Base-by-base conservation (phyloP, 1,140 invertebrate genomes). In the Idris sp. region DNA sequence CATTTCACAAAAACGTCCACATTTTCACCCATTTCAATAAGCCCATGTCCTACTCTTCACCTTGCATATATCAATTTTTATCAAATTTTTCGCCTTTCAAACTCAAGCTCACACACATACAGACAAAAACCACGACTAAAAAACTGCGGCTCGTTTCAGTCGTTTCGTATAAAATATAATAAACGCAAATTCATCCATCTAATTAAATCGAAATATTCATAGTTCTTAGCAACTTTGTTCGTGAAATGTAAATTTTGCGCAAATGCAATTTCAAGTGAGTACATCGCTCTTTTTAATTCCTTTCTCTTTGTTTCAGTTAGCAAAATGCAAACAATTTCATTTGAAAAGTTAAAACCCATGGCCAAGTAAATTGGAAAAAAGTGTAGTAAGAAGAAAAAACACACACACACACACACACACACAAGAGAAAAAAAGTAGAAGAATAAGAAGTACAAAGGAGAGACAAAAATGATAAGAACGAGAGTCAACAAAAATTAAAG, bases 1-100 rank as follows among this genome's bases (percentile, higher is more conserved):
- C 56, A 61, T 71, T 61, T 69, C 41, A 53, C 54, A 69, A 38
- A 69, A 69, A 68, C 38, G 59, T 46, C 65, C 51, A 71, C 67
- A 71, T 54, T 61, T 61, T 62, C 48, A 71, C 33, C 64, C 35
- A 40, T 48, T 28, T 18, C 22, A n/a, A 44, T 54, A 44, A 33
- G 22, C 48, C 7, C 14, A 13, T 58, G 19, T 22, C 6, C 19
- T 35, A 10, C n/a, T 22, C 26, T 43, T 46, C 28, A 7, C 28
- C 38, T 58, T 59, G 43, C 46, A 53, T 6, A 22, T 61, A 61
- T 69, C 46, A 69, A 61, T 69, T 69, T 69, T 61, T 44, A 69
- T 69, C 54, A 59, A 69, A 53, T 53, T 54, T 44, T 53, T 30
- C n/a, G n/a, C 46, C 65, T 59, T 69, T 69, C 48, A 8, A 68